Evolutionary conservation across 2,797 vertebrate species (phyloP), one percentile per base, ranked within the genome.

Genomic region (Novumbra hubbsi): DNA sequence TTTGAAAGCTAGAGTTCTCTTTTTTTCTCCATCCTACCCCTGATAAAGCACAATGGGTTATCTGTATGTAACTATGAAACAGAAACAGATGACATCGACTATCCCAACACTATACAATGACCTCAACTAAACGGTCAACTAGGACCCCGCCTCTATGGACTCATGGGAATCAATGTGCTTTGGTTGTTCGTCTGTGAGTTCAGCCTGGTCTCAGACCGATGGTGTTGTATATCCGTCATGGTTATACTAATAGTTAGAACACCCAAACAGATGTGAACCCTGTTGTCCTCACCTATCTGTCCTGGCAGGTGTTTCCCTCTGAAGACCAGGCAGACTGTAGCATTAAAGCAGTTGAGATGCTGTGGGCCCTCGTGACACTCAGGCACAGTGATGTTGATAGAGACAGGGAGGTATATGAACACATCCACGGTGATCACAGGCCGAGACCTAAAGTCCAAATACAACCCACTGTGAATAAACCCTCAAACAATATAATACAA

Each of bases 301-400:
- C 95, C 96, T 0, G 97, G 98, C 70, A 99, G 93, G 1, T 90
- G 93, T 84, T 92, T 94, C 71, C 98, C 98, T 0, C 76, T 83
- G 91, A 99, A 99, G 76, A 82, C 89, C 81, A 99, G 94, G 90
- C 98, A 99, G 45, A 87, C 80, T 0, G 94, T 96, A 83, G 95
- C 89, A 0, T 92, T 95, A 86, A 98, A 93, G 91, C 98, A 99
- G 92, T 96, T 99, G 50, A 95, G 89, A 0, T 89, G 93, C 84
- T 95, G 96, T 63, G 92, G 93, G 16, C 95, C 93, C 2, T 99
- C 97, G 0, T 97, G 95, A 86, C 98, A 99, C 88, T 95, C 96
- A 1, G 96, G 98, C 15, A 96, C 94, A 0, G 97, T 95, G 90
- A 99, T 99, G 91, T 99, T 98, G 92, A 99, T 97, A 80, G 97